phyloP scores from a whole-genome alignment of 2,113 vertebrate species.

The Albula goreensis region DNA sequence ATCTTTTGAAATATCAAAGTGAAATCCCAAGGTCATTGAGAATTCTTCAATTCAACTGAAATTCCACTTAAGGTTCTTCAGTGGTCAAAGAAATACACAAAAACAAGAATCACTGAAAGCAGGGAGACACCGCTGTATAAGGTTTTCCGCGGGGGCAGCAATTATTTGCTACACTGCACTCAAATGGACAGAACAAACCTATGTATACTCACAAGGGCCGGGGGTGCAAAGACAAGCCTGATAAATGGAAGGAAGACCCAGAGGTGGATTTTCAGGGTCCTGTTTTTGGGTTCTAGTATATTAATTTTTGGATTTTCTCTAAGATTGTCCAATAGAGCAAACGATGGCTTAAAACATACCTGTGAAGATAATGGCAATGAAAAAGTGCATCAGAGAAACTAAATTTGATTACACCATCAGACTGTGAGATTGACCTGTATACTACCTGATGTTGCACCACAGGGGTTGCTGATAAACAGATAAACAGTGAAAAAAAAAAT shows the following conservation, averaged over 20 bases:
- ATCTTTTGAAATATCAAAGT: no score
- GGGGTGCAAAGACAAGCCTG: neutral
- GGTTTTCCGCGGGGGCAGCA: neutral
- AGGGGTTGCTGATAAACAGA: no score
- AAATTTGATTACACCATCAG: no score
- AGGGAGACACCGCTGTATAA: neutral
- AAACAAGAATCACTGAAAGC: neutral
- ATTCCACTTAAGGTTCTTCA: neutral
- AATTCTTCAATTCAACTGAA: neutral
- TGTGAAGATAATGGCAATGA: no score
- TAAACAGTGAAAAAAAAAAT: no score
- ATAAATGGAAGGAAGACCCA: neutral
- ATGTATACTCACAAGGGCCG: neutral
- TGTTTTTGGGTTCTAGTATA: neutral
- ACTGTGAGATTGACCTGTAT: no score
- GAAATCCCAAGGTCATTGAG: neutral
- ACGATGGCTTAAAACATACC: no score
- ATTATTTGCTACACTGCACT: neutral
- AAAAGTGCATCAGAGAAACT: no score
- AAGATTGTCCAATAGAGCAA: no score
- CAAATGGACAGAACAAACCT: slow-evolving; percentile 3
- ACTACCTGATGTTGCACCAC: no score
- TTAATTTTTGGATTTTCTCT: neutral
- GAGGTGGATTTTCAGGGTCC: neutral
- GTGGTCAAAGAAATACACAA: neutral